Conservation (phyloP, 2,888 invertebrate species). For the Plebejus melissa region DNA sequence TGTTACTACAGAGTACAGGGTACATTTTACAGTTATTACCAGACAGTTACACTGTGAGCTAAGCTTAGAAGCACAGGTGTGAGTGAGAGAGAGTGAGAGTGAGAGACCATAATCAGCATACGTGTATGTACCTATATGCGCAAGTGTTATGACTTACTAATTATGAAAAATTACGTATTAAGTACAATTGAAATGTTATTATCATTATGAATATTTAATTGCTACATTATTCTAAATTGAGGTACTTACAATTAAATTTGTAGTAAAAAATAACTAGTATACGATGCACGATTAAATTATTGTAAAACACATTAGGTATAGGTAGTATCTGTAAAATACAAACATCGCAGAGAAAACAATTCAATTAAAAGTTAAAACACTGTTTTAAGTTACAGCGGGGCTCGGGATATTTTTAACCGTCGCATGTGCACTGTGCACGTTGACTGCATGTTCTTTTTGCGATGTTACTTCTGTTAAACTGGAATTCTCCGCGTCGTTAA, state of each 20-base stretch:
- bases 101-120: too few relatives aligned
- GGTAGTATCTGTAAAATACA: background rate
- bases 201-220: too few relatives aligned
- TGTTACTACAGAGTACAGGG: too few relatives aligned
- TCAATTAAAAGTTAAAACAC: slow-evolving; percentile 35
- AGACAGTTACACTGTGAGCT: too few relatives aligned
- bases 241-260: background rate
- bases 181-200: too few relatives aligned
- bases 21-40: too few relatives aligned
- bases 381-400: slow-evolving; percentile 40
- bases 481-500: slow-evolving; percentile 42
- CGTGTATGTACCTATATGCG: too few relatives aligned
- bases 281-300: background rate
- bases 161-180: too few relatives aligned
- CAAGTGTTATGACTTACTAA: too few relatives aligned
- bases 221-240: too few relatives aligned
- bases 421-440: slow-evolving; percentile 41
- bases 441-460: slow-evolving; percentile 47
- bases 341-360: slow-evolving; percentile 30
- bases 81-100: too few relatives aligned
- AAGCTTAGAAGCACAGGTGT: too few relatives aligned
- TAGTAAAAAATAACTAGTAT: background rate
- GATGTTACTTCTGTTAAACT: slow-evolving; percentile 43
- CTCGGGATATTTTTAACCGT: slow-evolving; percentile 49
- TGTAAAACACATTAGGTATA: background rate